Percentiles rank a stretch among this genome's conserved stretches.
Evolutionary conservation across 1,140 invertebrate species (phyloP).

Genomic region (Drepana arcuata): DNA sequence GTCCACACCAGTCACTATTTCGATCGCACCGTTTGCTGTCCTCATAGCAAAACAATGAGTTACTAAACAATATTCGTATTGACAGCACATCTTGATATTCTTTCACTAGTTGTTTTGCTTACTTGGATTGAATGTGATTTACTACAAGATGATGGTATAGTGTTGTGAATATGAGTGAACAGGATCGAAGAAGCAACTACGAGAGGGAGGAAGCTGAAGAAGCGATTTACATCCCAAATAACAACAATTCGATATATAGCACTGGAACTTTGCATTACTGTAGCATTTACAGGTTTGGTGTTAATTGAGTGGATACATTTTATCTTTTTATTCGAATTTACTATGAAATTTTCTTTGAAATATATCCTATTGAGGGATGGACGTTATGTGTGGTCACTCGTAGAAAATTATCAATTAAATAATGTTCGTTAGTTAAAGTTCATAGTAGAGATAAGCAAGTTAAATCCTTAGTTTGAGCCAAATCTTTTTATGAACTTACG

Average conservation of each 20-base stretch:
- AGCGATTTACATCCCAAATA: conserved; percentile 46
- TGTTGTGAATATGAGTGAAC: conserved; percentile 51
- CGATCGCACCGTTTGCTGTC: conserved; percentile 58
- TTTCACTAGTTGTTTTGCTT: background rate
- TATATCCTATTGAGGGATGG: too few relatives aligned
- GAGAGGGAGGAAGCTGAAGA: conserved; percentile 45
- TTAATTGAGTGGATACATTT: too few relatives aligned
- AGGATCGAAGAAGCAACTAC: conserved; percentile 40
- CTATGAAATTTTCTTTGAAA: too few relatives aligned
- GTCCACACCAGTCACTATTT: conserved; percentile 33
- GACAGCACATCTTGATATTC: conserved; percentile 18
- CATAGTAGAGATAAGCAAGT: too few relatives aligned
- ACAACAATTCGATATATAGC: conserved; percentile 66
- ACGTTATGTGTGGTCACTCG: too few relatives aligned
- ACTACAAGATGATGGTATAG: conserved; percentile 9
- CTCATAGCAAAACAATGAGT: conserved; percentile 52
- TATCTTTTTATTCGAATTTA: too few relatives aligned
- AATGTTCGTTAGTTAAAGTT: too few relatives aligned
- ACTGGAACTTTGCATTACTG: conserved; percentile 62
- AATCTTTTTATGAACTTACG: too few relatives aligned
- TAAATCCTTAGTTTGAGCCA: too few relatives aligned
- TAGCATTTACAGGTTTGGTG: conserved; percentile 67
- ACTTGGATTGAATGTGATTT: background rate
- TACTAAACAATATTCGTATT: conserved; percentile 44
- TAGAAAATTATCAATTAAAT: too few relatives aligned